These are phyloP conservation scores for Falco novaeseelandiae DNA, from an alignment of 2,797 vertebrate species.

Conservation along the genomic window DNA sequence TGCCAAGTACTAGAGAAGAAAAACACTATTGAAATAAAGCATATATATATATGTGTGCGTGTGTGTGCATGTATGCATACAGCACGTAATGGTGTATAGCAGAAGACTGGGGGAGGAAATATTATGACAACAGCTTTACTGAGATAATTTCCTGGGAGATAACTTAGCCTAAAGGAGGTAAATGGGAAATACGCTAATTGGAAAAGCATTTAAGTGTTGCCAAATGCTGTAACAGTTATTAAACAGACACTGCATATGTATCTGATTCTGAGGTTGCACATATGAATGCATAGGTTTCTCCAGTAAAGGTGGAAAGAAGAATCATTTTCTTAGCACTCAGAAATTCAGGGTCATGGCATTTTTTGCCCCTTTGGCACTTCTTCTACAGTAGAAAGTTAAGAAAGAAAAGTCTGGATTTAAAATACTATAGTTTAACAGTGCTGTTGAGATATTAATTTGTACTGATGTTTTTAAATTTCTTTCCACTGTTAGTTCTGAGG, in stretches of 20 bases:
- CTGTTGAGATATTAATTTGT: background rate
- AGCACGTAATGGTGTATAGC: background rate
- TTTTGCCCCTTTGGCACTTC: background rate
- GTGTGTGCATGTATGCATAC: background rate
- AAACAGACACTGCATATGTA: background rate
- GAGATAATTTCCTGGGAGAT: background rate
- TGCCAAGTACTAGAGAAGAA: background rate
- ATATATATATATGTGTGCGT: background rate
- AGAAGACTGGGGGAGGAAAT: background rate
- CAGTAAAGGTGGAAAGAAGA: background rate
- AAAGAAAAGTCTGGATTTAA: background rate
- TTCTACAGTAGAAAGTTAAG: background rate
- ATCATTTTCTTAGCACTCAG: background rate
- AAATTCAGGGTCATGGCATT: background rate
- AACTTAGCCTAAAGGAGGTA: background rate
- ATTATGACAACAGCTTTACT: background rate
- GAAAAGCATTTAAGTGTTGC: background rate
- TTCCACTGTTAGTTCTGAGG: background rate
- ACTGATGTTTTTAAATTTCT: background rate
- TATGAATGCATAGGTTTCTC: background rate
- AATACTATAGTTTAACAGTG: background rate
- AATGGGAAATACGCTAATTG: background rate
- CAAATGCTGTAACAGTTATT: background rate
- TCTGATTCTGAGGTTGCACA: background rate
- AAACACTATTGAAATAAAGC: background rate